Evolutionary conservation across 2,888 invertebrate genomes (phyloP), one percentile per base, ranked within the genome.

Genomic region (Neoitamus cyanurus): DNA sequence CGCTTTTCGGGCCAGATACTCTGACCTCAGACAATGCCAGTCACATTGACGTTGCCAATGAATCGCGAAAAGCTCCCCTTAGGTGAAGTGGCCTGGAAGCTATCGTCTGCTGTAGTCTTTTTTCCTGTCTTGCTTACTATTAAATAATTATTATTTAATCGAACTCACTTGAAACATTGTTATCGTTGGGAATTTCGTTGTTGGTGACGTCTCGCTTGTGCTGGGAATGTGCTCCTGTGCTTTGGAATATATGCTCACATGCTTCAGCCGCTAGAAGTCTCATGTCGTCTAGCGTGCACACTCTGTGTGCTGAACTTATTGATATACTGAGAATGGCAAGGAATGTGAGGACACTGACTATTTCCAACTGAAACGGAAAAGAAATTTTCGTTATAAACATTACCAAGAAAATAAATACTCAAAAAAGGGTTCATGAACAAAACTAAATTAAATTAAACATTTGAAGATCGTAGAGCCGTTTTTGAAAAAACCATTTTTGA

Each of bases 191-290:
- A 68, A 84, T 37, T 15, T 84, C 77, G 69, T 84, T 84, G 68
- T 84, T 77, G 30, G 77, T 48, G 11, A 75, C 34, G 30, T 84
- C 84, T 37, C 84, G 84, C 20, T 84, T 84, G 7, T 34, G 69
- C 58, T 78, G 36, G 69, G 70, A 70, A 77, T 84, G 84, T 70
- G 13, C 70, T 25, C 13, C 46, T 31, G 20, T 20, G 77, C 46
- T 84, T 78, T 84, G 78, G 20, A 84, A 78, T 68, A 84, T n/a
- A 28, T 77, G 75, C 80, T 84, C 84, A n/a, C 84, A 84, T 58
- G 84, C 84, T 73, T 84, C 84, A 5, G 82, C 73, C 11, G 84
- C 84, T 42, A 84, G 46, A 20, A 73, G 42, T 37, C 73, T 80
- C 84, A 84, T 84, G 58, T 58, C 84, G 36, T 84, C 84, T 28